These are phyloP conservation scores for Pipa parva DNA, from an alignment of 2,113 vertebrate species.

Conservation along the genomic window DNA sequence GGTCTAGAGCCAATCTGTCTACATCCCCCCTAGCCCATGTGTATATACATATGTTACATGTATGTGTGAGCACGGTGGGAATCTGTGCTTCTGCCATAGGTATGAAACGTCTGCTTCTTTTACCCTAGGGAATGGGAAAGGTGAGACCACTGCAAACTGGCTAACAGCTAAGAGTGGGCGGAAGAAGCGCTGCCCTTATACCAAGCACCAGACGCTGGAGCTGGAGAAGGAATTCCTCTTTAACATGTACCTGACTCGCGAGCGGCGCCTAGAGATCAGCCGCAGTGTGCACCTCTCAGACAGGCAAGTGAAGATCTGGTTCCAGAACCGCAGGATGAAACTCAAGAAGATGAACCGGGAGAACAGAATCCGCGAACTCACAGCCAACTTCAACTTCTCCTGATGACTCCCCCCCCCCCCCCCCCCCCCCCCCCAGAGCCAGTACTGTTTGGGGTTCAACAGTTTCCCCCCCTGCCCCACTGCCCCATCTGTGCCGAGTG, in stretches of 20 bases:
- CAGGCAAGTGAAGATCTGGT: constrained; percentile 99
- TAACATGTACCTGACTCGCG: constrained; percentile 99
- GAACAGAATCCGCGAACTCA: constrained; percentile 94
- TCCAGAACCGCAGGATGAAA: constrained; percentile 99
- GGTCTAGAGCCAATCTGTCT: too few species aligned
- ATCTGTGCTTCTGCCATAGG: too few species aligned
- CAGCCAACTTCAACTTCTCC: constrained; percentile 94
- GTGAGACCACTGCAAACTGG: constrained; percentile 88
- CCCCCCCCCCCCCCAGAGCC: constrained; percentile 50
- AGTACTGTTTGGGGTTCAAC: constrained; percentile 56
- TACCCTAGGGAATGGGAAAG: constrained; percentile 77
- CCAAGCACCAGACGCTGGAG: constrained; percentile 97
- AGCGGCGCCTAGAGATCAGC: constrained; percentile 98
- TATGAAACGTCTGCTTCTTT: constrained; percentile 33
- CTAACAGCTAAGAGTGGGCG: constrained; percentile 95
- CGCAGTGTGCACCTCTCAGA: constrained; percentile 96
- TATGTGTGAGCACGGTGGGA: too few species aligned
- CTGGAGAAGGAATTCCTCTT: constrained; percentile 98
- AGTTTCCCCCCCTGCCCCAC: too few species aligned
- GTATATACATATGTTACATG: not conserved
- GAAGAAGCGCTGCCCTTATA: constrained; percentile 97
- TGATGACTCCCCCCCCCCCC: constrained; percentile 76
- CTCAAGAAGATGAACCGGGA: constrained; percentile 99
- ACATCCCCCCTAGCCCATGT: too few species aligned
- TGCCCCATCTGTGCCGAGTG: constrained; percentile 66